These are phyloP conservation scores for Teleopsis dalmanni DNA, from an alignment of 1,140 invertebrate genomes.

Conservation along the genomic window DNA sequence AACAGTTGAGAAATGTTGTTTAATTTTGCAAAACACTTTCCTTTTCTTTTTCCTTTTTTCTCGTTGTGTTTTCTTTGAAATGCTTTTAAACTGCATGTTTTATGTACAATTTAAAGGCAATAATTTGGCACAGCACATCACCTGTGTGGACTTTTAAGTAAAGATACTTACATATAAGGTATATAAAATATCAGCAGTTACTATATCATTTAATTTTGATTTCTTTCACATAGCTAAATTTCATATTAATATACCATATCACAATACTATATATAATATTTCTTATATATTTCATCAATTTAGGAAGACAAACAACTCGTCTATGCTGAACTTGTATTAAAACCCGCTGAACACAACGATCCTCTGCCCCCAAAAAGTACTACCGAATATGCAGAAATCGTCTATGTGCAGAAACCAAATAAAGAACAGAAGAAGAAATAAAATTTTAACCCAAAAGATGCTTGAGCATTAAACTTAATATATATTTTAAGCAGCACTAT, in stretches of 20 bases:
- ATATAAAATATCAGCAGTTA: constrained; percentile 7
- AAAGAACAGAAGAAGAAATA: constrained; percentile 1
- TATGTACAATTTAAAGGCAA: constrained; percentile 18
- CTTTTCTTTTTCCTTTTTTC: constrained; percentile 6
- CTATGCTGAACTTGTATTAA: constrained; percentile 54
- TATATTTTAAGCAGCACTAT: not conserved
- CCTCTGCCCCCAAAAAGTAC: constrained; percentile 44
- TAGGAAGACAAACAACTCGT: constrained; percentile 48
- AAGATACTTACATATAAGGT: constrained; percentile 19
- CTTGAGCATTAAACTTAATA: constrained; percentile 1
- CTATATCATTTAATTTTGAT: not conserved
- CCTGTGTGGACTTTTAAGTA: constrained; percentile 42
- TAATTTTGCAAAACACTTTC: not conserved
- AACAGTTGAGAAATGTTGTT: not conserved
- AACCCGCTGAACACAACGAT: constrained; percentile 42
- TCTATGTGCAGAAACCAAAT: constrained; percentile 42
- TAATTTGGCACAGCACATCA: constrained; percentile 40
- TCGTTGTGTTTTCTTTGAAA: constrained; percentile 14
- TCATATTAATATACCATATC: not conserved
- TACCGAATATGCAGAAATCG: constrained; percentile 57
- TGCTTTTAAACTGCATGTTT: constrained; percentile 16
- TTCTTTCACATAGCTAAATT: not conserved
- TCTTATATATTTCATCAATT: not conserved
- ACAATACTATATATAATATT: constrained; percentile 25
- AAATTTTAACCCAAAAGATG: not conserved